phyloP scores from a whole-genome alignment of 2,113 vertebrate species.

The Tragelaphus scriptus region DNA sequence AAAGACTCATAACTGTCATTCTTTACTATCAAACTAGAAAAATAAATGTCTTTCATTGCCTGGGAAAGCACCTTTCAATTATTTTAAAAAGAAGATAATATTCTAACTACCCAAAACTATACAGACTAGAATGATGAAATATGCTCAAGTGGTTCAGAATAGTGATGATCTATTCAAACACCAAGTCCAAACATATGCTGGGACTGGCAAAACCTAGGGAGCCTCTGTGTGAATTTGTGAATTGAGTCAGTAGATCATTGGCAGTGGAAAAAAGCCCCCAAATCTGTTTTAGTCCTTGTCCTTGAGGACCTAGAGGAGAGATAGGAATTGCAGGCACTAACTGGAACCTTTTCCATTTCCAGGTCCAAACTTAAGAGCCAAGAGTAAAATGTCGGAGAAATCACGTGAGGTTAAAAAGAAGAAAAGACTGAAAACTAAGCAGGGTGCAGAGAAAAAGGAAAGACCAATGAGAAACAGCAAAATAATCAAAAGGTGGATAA shows the following conservation, averaged over 20 bases:
- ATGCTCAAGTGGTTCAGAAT: neutral
- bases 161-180: neutral
- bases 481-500: neutral
- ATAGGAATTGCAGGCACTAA: neutral
- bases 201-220: neutral
- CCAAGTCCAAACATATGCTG: neutral
- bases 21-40: slow-evolving; percentile 34
- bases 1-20: neutral
- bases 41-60: neutral
- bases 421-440: neutral
- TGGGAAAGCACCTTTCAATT: neutral
- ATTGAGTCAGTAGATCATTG: neutral
- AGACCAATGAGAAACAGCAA: neutral
- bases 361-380: neutral
- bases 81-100: neutral
- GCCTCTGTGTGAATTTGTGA: neutral
- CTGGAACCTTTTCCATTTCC: neutral
- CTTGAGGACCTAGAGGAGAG: neutral
- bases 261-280: neutral
- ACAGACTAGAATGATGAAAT: neutral
- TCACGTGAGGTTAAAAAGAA: neutral
- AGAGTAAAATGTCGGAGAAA: neutral
- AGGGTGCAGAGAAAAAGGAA: neutral
- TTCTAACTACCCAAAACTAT: neutral
- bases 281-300: neutral